Percentiles rank a stretch among this genome's conserved stretches.
Evolutionary conservation across 2,797 vertebrate genomes (phyloP).

Genomic region (Semaprochilodus insignis): DNA sequence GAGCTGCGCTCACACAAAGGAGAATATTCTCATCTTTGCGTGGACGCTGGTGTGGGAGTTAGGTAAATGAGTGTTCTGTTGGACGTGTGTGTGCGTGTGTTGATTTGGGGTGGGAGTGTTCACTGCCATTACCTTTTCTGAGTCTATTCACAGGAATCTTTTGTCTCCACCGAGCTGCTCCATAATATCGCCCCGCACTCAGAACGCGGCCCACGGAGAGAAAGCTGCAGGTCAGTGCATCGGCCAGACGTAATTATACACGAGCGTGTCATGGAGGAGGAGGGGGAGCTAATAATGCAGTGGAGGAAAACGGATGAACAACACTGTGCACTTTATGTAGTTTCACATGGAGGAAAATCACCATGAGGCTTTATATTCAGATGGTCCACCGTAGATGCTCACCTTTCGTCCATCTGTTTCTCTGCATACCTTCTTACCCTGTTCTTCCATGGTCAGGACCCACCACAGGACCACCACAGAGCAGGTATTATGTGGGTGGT

Average conservation of each 20-base stretch:
- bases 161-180: slow-evolving; percentile 59
- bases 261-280: slow-evolving; percentile 24
- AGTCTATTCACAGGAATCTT: slow-evolving; percentile 60
- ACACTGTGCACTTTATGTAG: background rate
- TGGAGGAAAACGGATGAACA: slow-evolving; percentile 38
- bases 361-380: background rate
- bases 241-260: slow-evolving; percentile 59
- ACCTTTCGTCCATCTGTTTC: no score
- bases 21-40: background rate
- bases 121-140: slow-evolving; percentile 58
- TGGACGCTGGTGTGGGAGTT: background rate
- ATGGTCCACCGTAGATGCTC: no score
- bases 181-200: slow-evolving; percentile 32
- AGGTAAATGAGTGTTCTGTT: background rate
- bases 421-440: no score
- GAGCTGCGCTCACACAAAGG: background rate
- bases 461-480: no score
- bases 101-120: slow-evolving; percentile 42
- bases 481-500: no score
- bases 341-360: background rate
- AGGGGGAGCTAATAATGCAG: slow-evolving; percentile 35
- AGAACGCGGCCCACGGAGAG: slow-evolving; percentile 38
- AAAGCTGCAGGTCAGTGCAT: slow-evolving; percentile 53
- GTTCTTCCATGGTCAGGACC: no score
- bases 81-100: slow-evolving; percentile 52